phyloP scores from a whole-genome alignment of 2,797 vertebrate genomes.

The Acipenser ruthenus region DNA sequence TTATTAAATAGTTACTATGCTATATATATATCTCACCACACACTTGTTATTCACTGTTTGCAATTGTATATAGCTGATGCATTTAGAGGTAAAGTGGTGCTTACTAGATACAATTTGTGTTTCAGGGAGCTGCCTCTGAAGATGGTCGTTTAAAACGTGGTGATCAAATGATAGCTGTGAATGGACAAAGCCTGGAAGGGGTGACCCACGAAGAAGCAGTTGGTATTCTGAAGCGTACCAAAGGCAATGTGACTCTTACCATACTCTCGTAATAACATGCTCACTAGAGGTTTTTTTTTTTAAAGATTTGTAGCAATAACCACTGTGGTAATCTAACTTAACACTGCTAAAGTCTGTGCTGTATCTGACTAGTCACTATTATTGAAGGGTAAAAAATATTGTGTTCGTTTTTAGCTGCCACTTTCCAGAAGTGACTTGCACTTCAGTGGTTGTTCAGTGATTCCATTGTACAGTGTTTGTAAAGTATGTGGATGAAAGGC shows the following conservation, averaged over 20 bases:
- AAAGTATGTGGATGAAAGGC: too few species aligned
- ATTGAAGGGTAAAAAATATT: too few species aligned
- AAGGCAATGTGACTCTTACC: constrained; percentile 84
- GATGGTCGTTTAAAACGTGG: constrained; percentile 90
- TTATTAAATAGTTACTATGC: too few species aligned
- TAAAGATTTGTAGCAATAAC: constrained; percentile 26
- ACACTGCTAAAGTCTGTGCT: too few species aligned
- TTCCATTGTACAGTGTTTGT: too few species aligned
- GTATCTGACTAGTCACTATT: too few species aligned
- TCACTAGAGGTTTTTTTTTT: background rate
- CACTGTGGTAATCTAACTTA: constrained; percentile 33
- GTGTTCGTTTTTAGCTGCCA: too few species aligned
- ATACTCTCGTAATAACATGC: constrained; percentile 71
- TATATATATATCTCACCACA: background rate
- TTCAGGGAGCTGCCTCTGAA: constrained; percentile 89
- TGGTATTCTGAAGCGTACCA: constrained; percentile 88
- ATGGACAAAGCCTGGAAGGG: constrained; percentile 85
- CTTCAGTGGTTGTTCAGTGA: too few species aligned
- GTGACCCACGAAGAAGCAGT: constrained; percentile 95
- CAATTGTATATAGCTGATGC: too few species aligned
- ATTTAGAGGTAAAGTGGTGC: too few species aligned
- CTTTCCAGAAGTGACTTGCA: too few species aligned
- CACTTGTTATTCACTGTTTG: too few species aligned
- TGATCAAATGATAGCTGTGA: constrained; percentile 95
- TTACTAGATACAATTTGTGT: constrained; percentile 1